phyloP scores from a whole-genome alignment of 2,797 vertebrate genomes.

The Numenius phaeopus region DNA sequence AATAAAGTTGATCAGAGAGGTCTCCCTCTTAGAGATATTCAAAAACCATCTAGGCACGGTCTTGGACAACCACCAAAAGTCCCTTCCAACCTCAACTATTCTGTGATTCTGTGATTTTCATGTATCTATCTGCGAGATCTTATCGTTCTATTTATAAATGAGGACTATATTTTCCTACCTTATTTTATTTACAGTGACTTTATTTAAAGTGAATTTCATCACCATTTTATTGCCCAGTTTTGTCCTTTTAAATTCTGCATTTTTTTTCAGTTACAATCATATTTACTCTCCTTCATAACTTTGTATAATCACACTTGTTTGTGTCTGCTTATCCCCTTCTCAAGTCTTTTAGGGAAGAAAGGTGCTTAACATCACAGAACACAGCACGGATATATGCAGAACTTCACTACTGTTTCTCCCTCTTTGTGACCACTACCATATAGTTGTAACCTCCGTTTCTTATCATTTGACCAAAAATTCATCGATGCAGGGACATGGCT shows the following conservation, averaged over 20 bases:
- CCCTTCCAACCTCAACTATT: background rate
- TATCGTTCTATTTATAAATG: background rate
- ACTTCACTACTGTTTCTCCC: background rate
- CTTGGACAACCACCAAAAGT: background rate
- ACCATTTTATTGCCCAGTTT: background rate
- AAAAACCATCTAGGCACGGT: background rate
- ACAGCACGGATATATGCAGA: background rate
- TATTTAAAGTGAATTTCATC: background rate
- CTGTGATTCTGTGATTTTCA: background rate
- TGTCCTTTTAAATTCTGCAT: background rate
- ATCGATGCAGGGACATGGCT: background rate
- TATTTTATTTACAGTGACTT: background rate
- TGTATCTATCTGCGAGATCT: background rate
- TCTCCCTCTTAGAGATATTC: background rate
- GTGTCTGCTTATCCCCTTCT: background rate
- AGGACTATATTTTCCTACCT: background rate
- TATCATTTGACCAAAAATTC: background rate
- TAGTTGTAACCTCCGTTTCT: background rate
- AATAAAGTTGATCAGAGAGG: background rate
- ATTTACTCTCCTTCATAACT: background rate
- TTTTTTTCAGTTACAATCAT: background rate
- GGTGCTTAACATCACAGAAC: background rate
- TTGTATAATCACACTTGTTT: background rate
- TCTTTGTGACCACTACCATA: background rate
- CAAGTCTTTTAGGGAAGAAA: background rate